These are phyloP conservation scores for Isaurus tuberculatus DNA, from an alignment of 92 coral and sea anemone species.

Conservation along the genomic window DNA sequence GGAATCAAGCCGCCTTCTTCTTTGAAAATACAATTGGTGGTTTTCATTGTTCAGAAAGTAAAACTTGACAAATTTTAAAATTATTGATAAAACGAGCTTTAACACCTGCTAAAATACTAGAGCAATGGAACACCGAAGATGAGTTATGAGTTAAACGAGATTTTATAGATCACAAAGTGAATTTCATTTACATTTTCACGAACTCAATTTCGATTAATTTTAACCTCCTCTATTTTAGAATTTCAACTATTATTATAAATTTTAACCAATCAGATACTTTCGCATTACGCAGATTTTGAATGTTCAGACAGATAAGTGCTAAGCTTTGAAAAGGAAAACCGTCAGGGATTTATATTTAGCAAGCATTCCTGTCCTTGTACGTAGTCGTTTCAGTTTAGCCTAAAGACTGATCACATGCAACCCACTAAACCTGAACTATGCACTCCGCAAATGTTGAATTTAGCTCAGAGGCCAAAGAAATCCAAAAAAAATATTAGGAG, in stretches of 20 bases:
- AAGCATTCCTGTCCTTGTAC: constrained; percentile 39
- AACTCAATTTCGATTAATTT: background rate
- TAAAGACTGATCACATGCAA: constrained; percentile 16
- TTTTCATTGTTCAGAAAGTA: background rate
- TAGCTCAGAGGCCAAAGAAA: background rate
- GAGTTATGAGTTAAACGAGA: background rate
- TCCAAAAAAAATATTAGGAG: background rate
- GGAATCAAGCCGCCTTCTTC: background rate
- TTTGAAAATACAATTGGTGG: background rate
- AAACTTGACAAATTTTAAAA: background rate
- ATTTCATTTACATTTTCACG: background rate
- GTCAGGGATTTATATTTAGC: background rate
- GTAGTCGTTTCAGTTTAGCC: constrained; percentile 2
- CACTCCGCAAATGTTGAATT: background rate
- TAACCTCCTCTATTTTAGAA: background rate
- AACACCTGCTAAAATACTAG: background rate
- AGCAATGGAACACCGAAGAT: background rate
- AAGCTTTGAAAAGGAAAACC: background rate
- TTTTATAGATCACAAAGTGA: background rate
- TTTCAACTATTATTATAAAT: background rate
- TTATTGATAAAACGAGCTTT: background rate
- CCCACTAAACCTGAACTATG: background rate
- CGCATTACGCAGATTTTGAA: background rate
- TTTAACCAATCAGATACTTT: background rate
- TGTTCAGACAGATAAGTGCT: background rate